phyloP scores from a whole-genome alignment of 2,888 invertebrate species.

The Pimpla rufipes region DNA sequence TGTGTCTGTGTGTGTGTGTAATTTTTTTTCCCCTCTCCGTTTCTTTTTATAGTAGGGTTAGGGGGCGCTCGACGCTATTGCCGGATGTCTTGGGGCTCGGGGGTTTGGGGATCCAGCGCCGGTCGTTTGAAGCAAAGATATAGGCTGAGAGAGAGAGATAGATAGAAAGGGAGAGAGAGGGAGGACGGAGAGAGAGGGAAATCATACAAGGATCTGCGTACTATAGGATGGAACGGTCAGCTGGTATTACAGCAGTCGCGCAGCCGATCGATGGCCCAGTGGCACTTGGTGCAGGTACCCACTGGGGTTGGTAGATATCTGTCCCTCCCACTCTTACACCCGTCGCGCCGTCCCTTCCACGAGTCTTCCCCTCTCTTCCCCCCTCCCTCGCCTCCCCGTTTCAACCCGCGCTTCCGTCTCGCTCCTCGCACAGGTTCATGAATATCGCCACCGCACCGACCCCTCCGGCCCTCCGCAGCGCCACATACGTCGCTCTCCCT shows the following conservation, averaged over 20 bases:
- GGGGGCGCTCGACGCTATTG: neutral
- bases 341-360: slow-evolving; percentile 42
- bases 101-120: slow-evolving; percentile 16
- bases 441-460: slow-evolving; percentile 19
- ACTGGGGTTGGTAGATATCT: slow-evolving; percentile 10
- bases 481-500: slow-evolving; percentile 25
- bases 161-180: neutral
- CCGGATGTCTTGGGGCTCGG: slow-evolving; percentile 2
- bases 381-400: slow-evolving; percentile 32
- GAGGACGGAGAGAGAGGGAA: slow-evolving; percentile 8
- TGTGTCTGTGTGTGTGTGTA: neutral
- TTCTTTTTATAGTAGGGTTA: neutral
- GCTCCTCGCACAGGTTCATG: slow-evolving; percentile 45
- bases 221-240: slow-evolving; percentile 75
- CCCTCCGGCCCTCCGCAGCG: neutral
- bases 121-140: slow-evolving; percentile 17
- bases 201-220: slow-evolving; percentile 72
- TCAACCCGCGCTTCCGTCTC: slow-evolving; percentile 36
- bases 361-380: slow-evolving; percentile 40
- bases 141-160: slow-evolving; percentile 13
- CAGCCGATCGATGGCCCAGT: slow-evolving; percentile 83
- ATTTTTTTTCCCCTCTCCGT: neutral
- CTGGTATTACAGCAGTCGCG: slow-evolving; percentile 77
- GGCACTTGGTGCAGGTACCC: slow-evolving; percentile 72
- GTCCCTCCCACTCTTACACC: slow-evolving; percentile 12